phyloP scores from a whole-genome alignment of 2,797 vertebrate species.

The Anas bernieri region DNA sequence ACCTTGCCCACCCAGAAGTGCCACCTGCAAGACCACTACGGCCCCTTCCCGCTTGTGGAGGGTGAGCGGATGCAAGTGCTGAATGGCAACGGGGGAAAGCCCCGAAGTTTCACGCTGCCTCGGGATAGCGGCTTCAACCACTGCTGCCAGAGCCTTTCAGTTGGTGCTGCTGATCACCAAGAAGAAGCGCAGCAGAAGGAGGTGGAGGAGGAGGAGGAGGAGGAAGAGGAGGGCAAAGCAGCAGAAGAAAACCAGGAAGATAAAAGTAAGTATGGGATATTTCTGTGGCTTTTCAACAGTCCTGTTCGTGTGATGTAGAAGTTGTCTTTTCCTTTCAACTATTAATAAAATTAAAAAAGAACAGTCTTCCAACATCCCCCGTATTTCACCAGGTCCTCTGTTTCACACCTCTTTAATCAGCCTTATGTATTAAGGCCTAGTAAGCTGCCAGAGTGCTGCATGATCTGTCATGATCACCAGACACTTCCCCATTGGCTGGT shows the following conservation, averaged over 20 bases:
- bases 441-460: neutral
- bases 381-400: neutral
- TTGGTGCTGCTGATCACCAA: slow-evolving; percentile 83
- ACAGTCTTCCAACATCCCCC: neutral
- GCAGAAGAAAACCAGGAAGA: slow-evolving; percentile 80
- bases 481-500: neutral
- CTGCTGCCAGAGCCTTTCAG: slow-evolving; percentile 85
- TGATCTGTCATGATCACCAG: neutral
- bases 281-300: slow-evolving; percentile 64
- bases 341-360: neutral
- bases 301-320: slow-evolving; percentile 19
- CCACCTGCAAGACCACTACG: slow-evolving; percentile 91
- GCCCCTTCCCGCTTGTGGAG: slow-evolving; percentile 85
- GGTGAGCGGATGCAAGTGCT: slow-evolving; percentile 83
- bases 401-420: neutral
- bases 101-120: slow-evolving; percentile 95
- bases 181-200: slow-evolving; percentile 85
- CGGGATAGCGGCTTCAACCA: slow-evolving; percentile 94
- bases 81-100: slow-evolving; percentile 87
- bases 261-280: slow-evolving; percentile 80
- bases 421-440: neutral
- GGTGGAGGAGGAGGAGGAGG: slow-evolving; percentile 81
- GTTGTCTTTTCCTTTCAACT: slow-evolving; percentile 31
- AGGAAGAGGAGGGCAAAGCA: slow-evolving; percentile 83
- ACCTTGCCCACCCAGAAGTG: slow-evolving; percentile 93